Percentiles rank a stretch among this genome's conserved stretches.
phyloP scores from a whole-genome alignment of 2,113 vertebrate species.

The zebrafish (Danio rerio) region DNA sequence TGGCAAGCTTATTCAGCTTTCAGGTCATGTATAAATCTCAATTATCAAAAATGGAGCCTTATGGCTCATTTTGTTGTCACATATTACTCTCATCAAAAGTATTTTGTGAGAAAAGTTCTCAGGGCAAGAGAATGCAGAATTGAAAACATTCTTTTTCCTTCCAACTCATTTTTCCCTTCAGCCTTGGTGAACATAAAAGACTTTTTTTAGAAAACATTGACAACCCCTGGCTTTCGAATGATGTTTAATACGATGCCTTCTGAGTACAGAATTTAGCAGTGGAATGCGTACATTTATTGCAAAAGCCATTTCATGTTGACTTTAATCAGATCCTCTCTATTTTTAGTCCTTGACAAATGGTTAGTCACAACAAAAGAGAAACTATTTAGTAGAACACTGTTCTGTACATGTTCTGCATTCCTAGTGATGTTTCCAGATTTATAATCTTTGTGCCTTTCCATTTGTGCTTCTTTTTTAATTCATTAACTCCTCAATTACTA shows the following conservation, averaged over 20 bases:
- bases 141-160: no score
- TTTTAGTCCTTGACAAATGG: neutral
- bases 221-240: neutral
- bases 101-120: no score
- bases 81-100: no score
- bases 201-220: neutral
- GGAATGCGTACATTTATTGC: neutral
- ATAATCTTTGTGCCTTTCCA: conserved; percentile 40
- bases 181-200: neutral
- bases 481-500: neutral
- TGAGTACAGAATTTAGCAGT: neutral
- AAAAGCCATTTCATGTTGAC: conserved; percentile 27
- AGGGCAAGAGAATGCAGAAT: no score
- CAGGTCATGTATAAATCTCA: no score
- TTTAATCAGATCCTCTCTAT: conserved; percentile 18
- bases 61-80: no score
- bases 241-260: neutral
- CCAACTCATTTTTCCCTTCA: no score
- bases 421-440: neutral
- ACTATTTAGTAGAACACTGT: neutral
- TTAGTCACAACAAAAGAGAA: neutral
- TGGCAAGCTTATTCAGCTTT: no score
- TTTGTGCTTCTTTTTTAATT: conserved; percentile 22
- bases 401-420: neutral
- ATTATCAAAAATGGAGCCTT: no score